A percentile compares a stretch with the other conserved stretches of the same genome.
Evolutionary conservation across 2,797 vertebrate species (phyloP).

Genomic region (Mormyrus hasselquistii): DNA sequence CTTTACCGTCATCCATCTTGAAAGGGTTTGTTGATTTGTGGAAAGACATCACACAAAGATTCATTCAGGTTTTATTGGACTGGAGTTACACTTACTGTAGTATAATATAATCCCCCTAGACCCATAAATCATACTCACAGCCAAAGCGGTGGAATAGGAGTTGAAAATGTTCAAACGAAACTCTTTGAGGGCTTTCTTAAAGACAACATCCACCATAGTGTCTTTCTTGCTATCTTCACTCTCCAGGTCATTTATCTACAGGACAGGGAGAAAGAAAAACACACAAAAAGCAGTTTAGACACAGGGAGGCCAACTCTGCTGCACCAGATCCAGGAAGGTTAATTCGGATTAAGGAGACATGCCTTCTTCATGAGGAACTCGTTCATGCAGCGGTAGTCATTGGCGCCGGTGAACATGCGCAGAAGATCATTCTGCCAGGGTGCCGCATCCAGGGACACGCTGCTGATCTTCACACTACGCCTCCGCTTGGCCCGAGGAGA

Average conservation of each 20-base stretch:
- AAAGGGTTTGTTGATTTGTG: neutral
- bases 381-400: conserved; percentile 91
- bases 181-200: conserved; percentile 95
- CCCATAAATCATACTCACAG: conserved; percentile 58
- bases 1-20: conserved; percentile 90
- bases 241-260: conserved; percentile 84
- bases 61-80: neutral
- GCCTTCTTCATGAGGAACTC: conserved; percentile 98
- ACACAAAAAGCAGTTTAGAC: neutral
- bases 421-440: conserved; percentile 87
- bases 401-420: conserved; percentile 80
- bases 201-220: conserved; percentile 91
- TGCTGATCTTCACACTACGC: conserved; percentile 87
- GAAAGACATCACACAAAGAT: neutral
- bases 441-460: conserved; percentile 68
- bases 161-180: conserved; percentile 96
- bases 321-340: neutral
- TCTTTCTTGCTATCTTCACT: conserved; percentile 93
- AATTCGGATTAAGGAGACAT: neutral
- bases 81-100: neutral
- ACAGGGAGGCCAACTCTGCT: neutral
- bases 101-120: neutral
- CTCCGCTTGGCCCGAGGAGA: conserved; percentile 88
- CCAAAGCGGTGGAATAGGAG: conserved; percentile 85
- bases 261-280: neutral